Evolutionary conservation across 92 coral and sea anemone genomes (phyloP).

Genomic region (Bergia sp.): DNA sequence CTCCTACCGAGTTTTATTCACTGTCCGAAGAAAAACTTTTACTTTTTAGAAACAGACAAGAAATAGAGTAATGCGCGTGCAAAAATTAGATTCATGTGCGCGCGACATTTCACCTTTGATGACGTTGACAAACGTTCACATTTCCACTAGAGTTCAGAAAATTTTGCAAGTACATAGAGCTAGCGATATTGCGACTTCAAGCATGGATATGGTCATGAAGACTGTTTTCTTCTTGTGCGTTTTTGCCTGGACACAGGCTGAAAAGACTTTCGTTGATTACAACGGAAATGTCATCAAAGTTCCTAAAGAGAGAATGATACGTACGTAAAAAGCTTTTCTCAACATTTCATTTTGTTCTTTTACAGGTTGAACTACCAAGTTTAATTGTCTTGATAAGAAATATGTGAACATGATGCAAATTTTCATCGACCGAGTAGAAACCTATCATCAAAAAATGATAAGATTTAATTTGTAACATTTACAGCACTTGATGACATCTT

Average conservation of each 20-base stretch:
- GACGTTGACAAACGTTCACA: not conserved
- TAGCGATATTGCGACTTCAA: not conserved
- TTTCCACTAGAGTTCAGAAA: not conserved
- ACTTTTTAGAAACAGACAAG: no score
- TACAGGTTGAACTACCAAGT: not conserved
- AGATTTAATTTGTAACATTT: not conserved
- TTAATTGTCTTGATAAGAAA: no score
- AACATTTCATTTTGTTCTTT: not conserved
- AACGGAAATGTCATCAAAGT: conserved; percentile 20
- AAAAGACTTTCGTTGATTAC: conserved; percentile 21
- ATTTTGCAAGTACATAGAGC: not conserved
- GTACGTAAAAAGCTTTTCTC: conserved; percentile 4
- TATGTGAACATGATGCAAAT: not conserved
- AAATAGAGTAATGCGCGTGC: no score
- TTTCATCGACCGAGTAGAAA: not conserved
- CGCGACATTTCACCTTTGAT: not conserved
- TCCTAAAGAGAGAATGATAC: conserved; percentile 20
- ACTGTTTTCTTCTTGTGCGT: not conserved
- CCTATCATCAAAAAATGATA: not conserved
- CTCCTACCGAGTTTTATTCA: no score
- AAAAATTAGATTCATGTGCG: not conserved
- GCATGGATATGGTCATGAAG: not conserved
- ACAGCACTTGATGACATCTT: conserved; percentile 31
- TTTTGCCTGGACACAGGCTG: conserved; percentile 18
- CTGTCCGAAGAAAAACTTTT: no score